Base-by-base conservation (phyloP, 2,888 invertebrate genomes). In the Hirtodrosophila histrioides region DNA sequence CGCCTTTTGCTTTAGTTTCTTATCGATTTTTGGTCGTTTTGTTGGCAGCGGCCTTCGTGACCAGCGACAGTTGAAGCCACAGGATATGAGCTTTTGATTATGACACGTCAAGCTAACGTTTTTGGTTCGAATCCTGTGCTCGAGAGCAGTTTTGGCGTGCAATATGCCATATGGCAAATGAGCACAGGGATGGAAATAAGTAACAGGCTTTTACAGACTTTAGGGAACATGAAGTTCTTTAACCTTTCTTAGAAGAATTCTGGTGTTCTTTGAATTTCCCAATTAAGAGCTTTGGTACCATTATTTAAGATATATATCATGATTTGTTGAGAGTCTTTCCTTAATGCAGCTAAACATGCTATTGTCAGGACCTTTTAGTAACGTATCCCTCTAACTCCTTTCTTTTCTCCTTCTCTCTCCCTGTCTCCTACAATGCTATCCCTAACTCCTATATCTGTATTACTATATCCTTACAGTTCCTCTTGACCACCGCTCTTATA, bases 401-500 rank as follows among this genome's bases (percentile, higher is more conserved):
- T 27, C n/a, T 12, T 12, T 7, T 1, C 1, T 24, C 24, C 0
- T 1, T 6, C 44, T 8, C 1, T 23, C 27, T 33, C 7, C 29
- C 5, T 48, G 29, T 0, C 7, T 24, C 2, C 27, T 27, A 5
- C 27, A 27, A 27, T 27, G 4, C 27, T 3, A 6, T 11, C 3
- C 23, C 11, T 8, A 0, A 0, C 1, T 54, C 3, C 3, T 27
- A 27, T 10, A 9, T 4, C 6, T 17, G 8, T 43, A 4, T n/a
- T 31, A 8, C 31, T 9, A 31, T 31, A 1, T 27, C 8, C 7
- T 24, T 27, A 5, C 60, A 91, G 91, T 78, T 91, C 33, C 71
- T 91, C 11, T 78, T 89, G 31, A 86, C 89, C 17, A 75, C 91
- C 2, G 90, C 91, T 8, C 62, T 92, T 37, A 73, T 90, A 5